Conservation (phyloP, 2,113 vertebrate species). For the Apistogramma diplotaenia region DNA sequence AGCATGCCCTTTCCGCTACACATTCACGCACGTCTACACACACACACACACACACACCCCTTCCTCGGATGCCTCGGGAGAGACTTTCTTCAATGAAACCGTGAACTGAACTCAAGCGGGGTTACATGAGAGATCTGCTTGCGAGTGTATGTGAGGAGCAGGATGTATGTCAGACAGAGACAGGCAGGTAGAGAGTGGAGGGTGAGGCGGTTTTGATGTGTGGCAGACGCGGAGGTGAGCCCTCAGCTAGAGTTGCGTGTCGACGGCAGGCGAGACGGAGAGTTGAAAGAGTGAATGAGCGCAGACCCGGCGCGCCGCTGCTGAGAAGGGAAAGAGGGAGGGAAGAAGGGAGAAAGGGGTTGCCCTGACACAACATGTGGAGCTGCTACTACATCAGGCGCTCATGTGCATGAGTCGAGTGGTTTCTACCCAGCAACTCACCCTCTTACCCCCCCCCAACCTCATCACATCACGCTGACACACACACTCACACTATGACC, state of each 20-base stretch:
- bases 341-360: not conserved
- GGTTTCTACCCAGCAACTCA: constrained; percentile 75
- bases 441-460: not conserved
- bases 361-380: constrained; percentile 47
- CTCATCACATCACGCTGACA: not conserved
- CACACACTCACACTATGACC: constrained; percentile 47
- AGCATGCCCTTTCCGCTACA: not conserved
- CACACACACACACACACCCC: not conserved
- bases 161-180: constrained; percentile 36
- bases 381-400: constrained; percentile 38
- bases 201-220: constrained; percentile 25
- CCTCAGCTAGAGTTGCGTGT: constrained; percentile 7
- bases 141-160: not conserved
- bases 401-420: constrained; percentile 40
- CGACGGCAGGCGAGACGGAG: not conserved
- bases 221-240: constrained; percentile 36
- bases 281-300: constrained; percentile 43
- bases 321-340: not conserved
- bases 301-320: constrained; percentile 9
- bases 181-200: constrained; percentile 13
- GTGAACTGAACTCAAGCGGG: constrained; percentile 3
- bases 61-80: constrained; percentile 10
- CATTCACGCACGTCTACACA: not conserved
- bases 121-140: constrained; percentile 41
- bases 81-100: constrained; percentile 43